These are phyloP conservation scores for Isoperla grammatica DNA, from an alignment of 2,888 invertebrate species.

Conservation along the genomic window DNA sequence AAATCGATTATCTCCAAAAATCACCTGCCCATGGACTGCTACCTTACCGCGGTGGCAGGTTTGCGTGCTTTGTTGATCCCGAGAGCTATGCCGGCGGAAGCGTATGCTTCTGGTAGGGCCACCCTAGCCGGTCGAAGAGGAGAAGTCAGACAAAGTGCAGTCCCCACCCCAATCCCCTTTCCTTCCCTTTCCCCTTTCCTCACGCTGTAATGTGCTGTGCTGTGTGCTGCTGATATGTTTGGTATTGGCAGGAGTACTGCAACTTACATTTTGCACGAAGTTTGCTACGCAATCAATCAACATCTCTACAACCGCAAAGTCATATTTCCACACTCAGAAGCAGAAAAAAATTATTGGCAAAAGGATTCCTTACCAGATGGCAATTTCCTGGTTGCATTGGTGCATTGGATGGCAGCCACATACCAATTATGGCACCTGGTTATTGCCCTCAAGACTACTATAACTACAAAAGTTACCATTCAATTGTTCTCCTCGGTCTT, in stretches of 20 bases:
- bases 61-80: too few species aligned
- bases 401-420: slow-evolving; percentile 22
- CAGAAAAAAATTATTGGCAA: too few species aligned
- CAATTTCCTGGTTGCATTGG: slow-evolving; percentile 23
- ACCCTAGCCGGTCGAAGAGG: too few species aligned
- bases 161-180: too few species aligned
- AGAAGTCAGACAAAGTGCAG: too few species aligned
- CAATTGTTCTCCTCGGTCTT: background rate
- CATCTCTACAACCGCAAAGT: slow-evolving; percentile 4
- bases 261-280: slow-evolving; percentile 10
- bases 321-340: slow-evolving; percentile 17
- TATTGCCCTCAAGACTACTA: slow-evolving; percentile 9
- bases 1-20: too few species aligned
- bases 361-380: slow-evolving; percentile 7
- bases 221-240: slow-evolving; percentile 21
- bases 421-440: slow-evolving; percentile 11
- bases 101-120: too few species aligned
- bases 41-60: too few species aligned
- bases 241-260: slow-evolving; percentile 21
- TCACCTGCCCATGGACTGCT: too few species aligned
- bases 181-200: too few species aligned
- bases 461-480: background rate
- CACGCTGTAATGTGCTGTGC: too few species aligned
- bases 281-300: slow-evolving; percentile 18
- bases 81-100: too few species aligned